These are phyloP conservation scores for Macropodus opercularis DNA, from an alignment of 2,797 vertebrate genomes.

Conservation along the genomic window DNA sequence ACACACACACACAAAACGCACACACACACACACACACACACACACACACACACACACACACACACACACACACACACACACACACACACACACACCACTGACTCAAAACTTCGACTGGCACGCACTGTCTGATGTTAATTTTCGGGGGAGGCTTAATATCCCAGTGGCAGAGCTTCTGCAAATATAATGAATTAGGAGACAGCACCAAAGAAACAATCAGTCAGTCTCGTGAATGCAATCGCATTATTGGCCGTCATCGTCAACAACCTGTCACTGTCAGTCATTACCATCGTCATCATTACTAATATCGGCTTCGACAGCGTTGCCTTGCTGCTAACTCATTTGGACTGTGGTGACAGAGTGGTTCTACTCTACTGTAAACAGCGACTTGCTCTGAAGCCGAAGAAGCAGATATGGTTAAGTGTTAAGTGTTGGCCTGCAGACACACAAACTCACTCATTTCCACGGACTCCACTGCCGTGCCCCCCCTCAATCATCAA, in stretches of 20 bases:
- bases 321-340: conserved; percentile 18
- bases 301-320: conserved; percentile 35
- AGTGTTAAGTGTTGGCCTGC: conserved; percentile 8
- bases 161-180: conserved; percentile 17
- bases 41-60: neutral
- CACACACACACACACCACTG: conserved; percentile 42
- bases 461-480: conserved; percentile 29
- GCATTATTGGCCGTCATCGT: conserved; percentile 29
- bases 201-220: conserved; percentile 22
- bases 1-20: conserved; percentile 9
- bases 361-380: conserved; percentile 8
- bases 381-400: conserved; percentile 22
- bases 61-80: conserved; percentile 18
- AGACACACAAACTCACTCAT: conserved; percentile 3
- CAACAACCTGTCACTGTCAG: conserved; percentile 32
- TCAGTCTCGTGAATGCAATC: conserved; percentile 22
- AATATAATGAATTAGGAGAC: conserved; percentile 29
- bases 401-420: conserved; percentile 25
- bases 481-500: conserved; percentile 27
- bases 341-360: conserved; percentile 42
- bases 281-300: conserved; percentile 30
- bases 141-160: conserved; percentile 28
- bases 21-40: conserved; percentile 23
- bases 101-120: conserved; percentile 33
- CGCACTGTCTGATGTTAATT: conserved; percentile 26